Percentiles rank a stretch among this genome's conserved stretches.
phyloP scores from a whole-genome alignment of 1,140 invertebrate genomes.

The Rhyacophila brunnea region DNA sequence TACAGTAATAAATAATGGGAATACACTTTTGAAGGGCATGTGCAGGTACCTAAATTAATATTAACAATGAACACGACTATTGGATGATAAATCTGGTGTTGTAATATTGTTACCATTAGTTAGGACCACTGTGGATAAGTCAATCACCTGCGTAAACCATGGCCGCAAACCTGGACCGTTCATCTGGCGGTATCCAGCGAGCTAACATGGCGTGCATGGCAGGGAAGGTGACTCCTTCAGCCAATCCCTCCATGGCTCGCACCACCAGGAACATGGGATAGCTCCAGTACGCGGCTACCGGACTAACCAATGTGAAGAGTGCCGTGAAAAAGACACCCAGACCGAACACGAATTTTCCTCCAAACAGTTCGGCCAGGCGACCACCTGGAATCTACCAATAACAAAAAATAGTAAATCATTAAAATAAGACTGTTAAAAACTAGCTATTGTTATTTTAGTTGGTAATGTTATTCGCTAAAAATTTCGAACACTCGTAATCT shows the following conservation, averaged over 20 bases:
- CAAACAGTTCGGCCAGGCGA: slow-evolving; percentile 73
- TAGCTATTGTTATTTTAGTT: too few species aligned
- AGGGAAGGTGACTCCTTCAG: slow-evolving; percentile 83
- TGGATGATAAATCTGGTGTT: too few species aligned
- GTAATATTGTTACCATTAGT: too few species aligned
- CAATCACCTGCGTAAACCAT: slow-evolving; percentile 75
- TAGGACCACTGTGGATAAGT: too few species aligned
- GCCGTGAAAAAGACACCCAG: slow-evolving; percentile 74
- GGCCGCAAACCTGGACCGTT: slow-evolving; percentile 78
- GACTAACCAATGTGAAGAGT: slow-evolving; percentile 73
- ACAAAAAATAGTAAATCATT: too few species aligned
- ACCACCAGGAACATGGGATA: slow-evolving; percentile 72
- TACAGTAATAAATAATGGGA: too few species aligned
- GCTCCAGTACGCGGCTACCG: slow-evolving; percentile 69
- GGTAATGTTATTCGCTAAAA: too few species aligned
- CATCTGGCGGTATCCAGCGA: slow-evolving; percentile 77
- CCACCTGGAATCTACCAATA: slow-evolving; percentile 69
- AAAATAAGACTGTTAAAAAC: too few species aligned
- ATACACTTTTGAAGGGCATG: too few species aligned
- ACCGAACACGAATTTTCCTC: slow-evolving; percentile 79
- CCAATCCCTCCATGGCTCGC: slow-evolving; percentile 81
- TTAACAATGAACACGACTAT: too few species aligned
- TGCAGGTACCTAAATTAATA: too few species aligned
- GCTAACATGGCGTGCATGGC: slow-evolving; percentile 81
- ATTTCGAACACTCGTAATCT: too few species aligned